Percentiles rank a stretch among this genome's conserved stretches.
Conservation (phyloP, 1,140 invertebrate species). For the Manduca sexta region DNA sequence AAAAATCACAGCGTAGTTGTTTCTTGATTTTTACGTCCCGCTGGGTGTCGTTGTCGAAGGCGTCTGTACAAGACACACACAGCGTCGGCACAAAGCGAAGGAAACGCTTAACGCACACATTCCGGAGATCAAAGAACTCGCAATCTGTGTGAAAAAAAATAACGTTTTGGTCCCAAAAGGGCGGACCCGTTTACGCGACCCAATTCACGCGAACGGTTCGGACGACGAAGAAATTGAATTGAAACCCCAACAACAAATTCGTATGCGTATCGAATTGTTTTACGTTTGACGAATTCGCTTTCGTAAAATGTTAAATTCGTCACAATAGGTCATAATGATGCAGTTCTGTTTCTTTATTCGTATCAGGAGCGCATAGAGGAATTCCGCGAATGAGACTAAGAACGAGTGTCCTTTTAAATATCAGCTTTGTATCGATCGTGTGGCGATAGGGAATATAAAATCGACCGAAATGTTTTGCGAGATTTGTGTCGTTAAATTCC, state of each 20-base stretch:
- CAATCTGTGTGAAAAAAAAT: conserved; percentile 70
- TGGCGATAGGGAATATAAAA: conserved; percentile 58
- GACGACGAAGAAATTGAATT: conserved; percentile 69
- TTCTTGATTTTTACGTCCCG: conserved; percentile 56
- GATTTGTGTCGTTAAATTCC: conserved; percentile 47
- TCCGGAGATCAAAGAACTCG: conserved; percentile 68
- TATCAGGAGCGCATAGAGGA: conserved; percentile 51
- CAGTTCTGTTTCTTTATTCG: conserved; percentile 58
- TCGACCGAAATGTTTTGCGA: conserved; percentile 34
- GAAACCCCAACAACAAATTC: conserved; percentile 67
- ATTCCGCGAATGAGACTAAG: conserved; percentile 41
- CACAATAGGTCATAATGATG: conserved; percentile 71
- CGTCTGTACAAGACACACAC: conserved; percentile 50
- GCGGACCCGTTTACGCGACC: conserved; percentile 68
- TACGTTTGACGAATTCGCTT: conserved; percentile 70
- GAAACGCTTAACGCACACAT: conserved; percentile 69
- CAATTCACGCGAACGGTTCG: conserved; percentile 64
- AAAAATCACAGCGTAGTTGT: conserved; percentile 43
- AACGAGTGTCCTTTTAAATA: conserved; percentile 43
- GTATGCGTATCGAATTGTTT: conserved; percentile 73
- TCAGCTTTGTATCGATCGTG: conserved; percentile 52
- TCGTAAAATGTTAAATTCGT: conserved; percentile 65
- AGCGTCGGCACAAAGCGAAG: conserved; percentile 54
- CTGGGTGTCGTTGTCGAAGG: conserved; percentile 51
- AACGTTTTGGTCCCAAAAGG: conserved; percentile 68